phyloP scores from a whole-genome alignment of 2,797 vertebrate species.

The Glossophaga mutica region DNA sequence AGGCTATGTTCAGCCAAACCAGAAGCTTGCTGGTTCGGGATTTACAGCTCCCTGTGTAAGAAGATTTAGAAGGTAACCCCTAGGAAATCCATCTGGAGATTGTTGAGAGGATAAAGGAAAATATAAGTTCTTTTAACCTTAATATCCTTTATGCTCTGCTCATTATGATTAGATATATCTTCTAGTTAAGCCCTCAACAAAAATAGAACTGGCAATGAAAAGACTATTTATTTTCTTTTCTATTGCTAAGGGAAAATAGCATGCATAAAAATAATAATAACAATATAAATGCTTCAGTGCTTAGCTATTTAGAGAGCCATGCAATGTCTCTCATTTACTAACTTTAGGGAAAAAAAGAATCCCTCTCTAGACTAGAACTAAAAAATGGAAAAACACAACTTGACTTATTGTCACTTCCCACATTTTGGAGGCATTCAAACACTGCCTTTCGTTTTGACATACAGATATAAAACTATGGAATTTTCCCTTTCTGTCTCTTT shows the following conservation, averaged over 20 bases:
- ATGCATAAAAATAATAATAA: slow-evolving; percentile 73
- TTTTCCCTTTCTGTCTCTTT: slow-evolving; percentile 60
- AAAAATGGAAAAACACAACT: slow-evolving; percentile 42
- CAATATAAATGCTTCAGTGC: slow-evolving; percentile 57
- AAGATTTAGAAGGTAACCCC: slow-evolving; percentile 67
- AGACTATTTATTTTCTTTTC: slow-evolving; percentile 71
- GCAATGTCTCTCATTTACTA: slow-evolving; percentile 42
- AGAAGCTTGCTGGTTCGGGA: slow-evolving; percentile 66
- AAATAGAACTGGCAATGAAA: slow-evolving; percentile 67
- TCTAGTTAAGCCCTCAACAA: slow-evolving; percentile 66
- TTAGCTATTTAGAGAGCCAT: slow-evolving; percentile 60
- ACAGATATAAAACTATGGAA: neutral
- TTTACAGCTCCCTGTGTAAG: slow-evolving; percentile 68
- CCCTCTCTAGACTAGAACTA: slow-evolving; percentile 31
- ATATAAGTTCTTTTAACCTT: slow-evolving; percentile 74
- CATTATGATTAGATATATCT: slow-evolving; percentile 73
- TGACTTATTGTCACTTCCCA: slow-evolving; percentile 65
- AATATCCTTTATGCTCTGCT: slow-evolving; percentile 76
- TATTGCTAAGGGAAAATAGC: slow-evolving; percentile 65
- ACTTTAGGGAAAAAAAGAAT: slow-evolving; percentile 38
- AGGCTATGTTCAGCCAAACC: slow-evolving; percentile 64
- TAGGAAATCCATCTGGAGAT: slow-evolving; percentile 77
- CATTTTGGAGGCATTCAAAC: slow-evolving; percentile 23
- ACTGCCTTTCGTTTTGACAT: slow-evolving; percentile 26
- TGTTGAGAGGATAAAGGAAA: slow-evolving; percentile 74